Percentiles rank a stretch among this genome's conserved stretches.
Evolutionary conservation across 2,797 vertebrate species (phyloP).

Genomic region (Fringilla coelebs): DNA sequence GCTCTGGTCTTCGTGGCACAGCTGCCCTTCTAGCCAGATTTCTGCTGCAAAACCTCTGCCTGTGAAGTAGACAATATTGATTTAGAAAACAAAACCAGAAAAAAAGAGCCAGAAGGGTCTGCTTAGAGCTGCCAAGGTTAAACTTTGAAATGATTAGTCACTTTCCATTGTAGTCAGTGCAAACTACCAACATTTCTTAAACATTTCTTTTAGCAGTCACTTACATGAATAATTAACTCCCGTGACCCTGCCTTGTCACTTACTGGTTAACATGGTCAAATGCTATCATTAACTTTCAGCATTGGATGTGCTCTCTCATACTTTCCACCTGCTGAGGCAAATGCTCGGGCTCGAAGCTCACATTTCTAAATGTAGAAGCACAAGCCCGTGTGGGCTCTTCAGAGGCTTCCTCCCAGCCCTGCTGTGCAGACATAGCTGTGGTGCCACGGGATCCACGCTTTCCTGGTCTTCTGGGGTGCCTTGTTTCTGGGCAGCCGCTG

Average conservation of each 20-base stretch:
- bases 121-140: constrained; percentile 44
- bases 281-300: background rate
- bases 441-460: background rate
- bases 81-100: constrained; percentile 24
- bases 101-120: constrained; percentile 10
- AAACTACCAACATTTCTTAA: constrained; percentile 36
- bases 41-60: background rate
- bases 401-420: background rate
- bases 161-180: constrained; percentile 40
- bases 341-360: background rate
- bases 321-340: background rate
- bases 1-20: background rate
- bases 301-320: constrained; percentile 18
- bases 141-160: constrained; percentile 36
- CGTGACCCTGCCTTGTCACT: constrained; percentile 28
- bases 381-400: background rate
- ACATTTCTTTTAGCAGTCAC: constrained; percentile 30
- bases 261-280: constrained; percentile 45
- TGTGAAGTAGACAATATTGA: constrained; percentile 12
- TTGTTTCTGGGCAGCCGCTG: background rate
- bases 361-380: constrained; percentile 1
- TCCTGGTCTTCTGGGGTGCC: background rate
- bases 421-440: background rate
- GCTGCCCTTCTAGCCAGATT: background rate
- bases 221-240: constrained; percentile 67